Evolutionary conservation across 2,113 vertebrate genomes (phyloP), one percentile per base, ranked within the genome.

Genomic region (Leiothrix lutea): DNA sequence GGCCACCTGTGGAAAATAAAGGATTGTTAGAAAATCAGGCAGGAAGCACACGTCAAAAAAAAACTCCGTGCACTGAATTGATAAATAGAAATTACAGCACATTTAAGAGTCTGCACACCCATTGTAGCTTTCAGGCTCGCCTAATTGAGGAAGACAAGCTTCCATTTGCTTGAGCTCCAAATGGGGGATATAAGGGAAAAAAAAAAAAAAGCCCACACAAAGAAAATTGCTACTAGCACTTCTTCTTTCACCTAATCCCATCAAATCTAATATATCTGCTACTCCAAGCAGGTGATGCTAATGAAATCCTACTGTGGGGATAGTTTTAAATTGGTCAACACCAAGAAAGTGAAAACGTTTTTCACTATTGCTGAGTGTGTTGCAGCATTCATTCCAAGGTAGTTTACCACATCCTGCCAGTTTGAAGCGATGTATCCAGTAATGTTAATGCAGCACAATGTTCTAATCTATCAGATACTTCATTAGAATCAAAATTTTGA

Each of bases 1-100:
- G 98, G 86, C 99, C 99, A 96, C 99, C 99, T 99, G 98, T 15
- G 79, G 84, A 88, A 48, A 97, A 95, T 69, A 90, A 97, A 94
- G 82, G 58, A 58, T 71, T 94, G 91, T 96, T 95, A 95, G 92
- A 97, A 97, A 97, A 95, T 69, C 61, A 94, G 91, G 26, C 62
- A 94, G 92, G 94, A 97, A 96, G 75, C 87, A 94, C 80, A 95
- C 1, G 77, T 94, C 94, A 91, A 86, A 93, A 86, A 93, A 95
- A 93, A 93, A 71, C 58, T 40, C 38, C 16, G 35, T 80, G 69
- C 72, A 45, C 77, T 35, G 75, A 94, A 85, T 81, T 81, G 94
- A 92, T 91, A 89, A 92, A 77, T 48, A 81, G 25, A 91, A 81
- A 80, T 86, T 86, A 87, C 47, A 14, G 64, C 47, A 67, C 92